Evolutionary conservation across 2,888 invertebrate genomes (phyloP).

Genomic region (Melieria omissa): DNA sequence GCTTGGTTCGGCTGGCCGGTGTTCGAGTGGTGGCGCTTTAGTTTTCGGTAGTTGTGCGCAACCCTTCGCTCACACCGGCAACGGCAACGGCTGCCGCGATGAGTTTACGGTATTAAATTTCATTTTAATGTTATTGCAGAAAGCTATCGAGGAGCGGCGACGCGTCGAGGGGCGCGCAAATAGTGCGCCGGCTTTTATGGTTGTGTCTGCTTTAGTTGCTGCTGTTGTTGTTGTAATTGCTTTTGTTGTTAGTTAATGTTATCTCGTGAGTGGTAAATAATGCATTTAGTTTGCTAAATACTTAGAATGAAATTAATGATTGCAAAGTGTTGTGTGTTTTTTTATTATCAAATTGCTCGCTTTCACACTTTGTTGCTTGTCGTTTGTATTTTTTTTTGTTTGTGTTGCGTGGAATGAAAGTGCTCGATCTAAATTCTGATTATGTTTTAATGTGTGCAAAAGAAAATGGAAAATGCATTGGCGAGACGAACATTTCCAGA

Average conservation of each 20-base stretch:
- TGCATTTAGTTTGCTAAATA: slow-evolving; percentile 43
- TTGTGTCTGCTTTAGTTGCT: slow-evolving; percentile 8
- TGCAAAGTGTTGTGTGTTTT: background rate
- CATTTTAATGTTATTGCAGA: slow-evolving; percentile 48
- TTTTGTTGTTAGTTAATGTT: slow-evolving; percentile 29
- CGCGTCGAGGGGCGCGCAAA: background rate
- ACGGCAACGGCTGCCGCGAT: slow-evolving; percentile 11
- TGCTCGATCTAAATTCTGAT: background rate
- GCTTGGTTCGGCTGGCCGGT: too few species aligned
- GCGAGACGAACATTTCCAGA: background rate
- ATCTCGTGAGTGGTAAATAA: slow-evolving; percentile 38
- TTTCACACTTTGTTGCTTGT: background rate
- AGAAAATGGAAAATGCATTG: slow-evolving; percentile 7
- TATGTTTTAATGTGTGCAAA: background rate
- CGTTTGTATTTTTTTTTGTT: background rate
- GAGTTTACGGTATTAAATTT: slow-evolving; percentile 46
- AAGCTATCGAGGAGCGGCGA: slow-evolving; percentile 39
- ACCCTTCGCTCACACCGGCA: background rate
- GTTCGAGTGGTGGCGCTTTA: too few species aligned
- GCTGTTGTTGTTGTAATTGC: slow-evolving; percentile 11
- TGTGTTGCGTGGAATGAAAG: background rate
- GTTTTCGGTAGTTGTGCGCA: background rate
- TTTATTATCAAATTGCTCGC: background rate
- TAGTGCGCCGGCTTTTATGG: slow-evolving; percentile 8
- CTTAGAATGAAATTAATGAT: slow-evolving; percentile 47